phyloP scores from a whole-genome alignment of 2,888 invertebrate genomes.

The Sepiola atlantica region DNA sequence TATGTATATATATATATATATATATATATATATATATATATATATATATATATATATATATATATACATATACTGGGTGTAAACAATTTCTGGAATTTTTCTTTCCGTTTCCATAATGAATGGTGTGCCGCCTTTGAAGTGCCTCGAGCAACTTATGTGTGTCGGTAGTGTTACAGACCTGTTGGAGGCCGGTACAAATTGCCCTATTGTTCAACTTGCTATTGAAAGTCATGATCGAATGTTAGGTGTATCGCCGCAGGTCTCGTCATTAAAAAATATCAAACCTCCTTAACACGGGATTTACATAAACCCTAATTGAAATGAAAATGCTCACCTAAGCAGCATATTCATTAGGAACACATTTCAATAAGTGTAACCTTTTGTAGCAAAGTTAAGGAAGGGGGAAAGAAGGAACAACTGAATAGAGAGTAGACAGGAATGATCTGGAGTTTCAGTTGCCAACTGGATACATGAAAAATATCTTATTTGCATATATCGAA shows the following conservation, averaged over 20 bases:
- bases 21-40: neutral
- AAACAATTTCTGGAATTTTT: neutral
- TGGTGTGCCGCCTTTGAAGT: neutral
- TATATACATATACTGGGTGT: neutral
- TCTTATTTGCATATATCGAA: too few species aligned
- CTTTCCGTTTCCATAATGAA: neutral
- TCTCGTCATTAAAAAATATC: neutral
- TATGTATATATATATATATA: neutral
- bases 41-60: neutral
- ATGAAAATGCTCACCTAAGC: neutral
- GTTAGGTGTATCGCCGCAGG: neutral
- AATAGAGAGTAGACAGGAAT: too few species aligned
- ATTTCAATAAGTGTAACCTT: neutral
- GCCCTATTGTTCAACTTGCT: conserved; percentile 6
- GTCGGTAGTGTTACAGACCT: neutral
- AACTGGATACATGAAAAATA: too few species aligned
- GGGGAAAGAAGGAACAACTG: too few species aligned
- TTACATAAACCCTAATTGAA: conserved; percentile 6
- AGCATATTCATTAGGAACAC: neutral
- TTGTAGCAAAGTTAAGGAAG: too few species aligned
- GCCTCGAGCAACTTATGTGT: neutral
- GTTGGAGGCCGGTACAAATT: conserved; percentile 1
- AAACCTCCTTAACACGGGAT: neutral
- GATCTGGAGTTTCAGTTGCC: too few species aligned
- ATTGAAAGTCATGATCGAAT: neutral